Base-by-base conservation (phyloP, 2,888 invertebrate species). In the Dugesia japonica region DNA sequence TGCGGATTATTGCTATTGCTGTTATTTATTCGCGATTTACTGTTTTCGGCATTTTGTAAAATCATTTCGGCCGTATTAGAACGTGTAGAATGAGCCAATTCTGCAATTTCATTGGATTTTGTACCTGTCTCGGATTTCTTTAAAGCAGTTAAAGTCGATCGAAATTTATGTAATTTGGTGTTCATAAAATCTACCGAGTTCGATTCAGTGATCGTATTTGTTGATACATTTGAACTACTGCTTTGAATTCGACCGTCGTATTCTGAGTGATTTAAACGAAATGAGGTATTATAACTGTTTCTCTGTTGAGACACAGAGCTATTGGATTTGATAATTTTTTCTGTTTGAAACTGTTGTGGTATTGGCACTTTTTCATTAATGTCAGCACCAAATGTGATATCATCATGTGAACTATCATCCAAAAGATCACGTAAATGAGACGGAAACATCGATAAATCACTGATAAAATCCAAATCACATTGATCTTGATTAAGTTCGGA, bases 321-420 rank as follows among this genome's bases (percentile, higher is more conserved):
- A n/a, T 56, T 56, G 1, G 56, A 20, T 56, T 56, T 56, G 7
- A 56, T 56, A 7, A 56, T n/a, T 56, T 56, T 56, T 13, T 56
- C 56, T 13, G 56, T 56, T 56, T 56, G 56, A 56, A 56, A 56
- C n/a, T 56, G 56, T 56, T 56, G 56, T n/a, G 56, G 23, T 56
- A 56, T 56, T 56, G 56, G 56, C 56, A 56, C 56, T 56, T n/a
- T 56, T 56, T 56, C 56, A 56, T 56, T 56, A n/a, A 56, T 56
- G n/a, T 56, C 56, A 20, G 56, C 56, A 56, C 56, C 56, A 56
- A 56, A 56, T 56, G 56, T 56, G 56, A 56, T n/a, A 56, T 56
- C n/a, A 56, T 56, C 56, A 31, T 31, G 7, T 1, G 1, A 4
- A 56, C 4, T 56, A 20, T 56, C 56, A n/a, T 56, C 56, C 17